These are phyloP conservation scores for Athripsodes cinereus DNA, from an alignment of 2,888 invertebrate species.

Conservation along the genomic window DNA sequence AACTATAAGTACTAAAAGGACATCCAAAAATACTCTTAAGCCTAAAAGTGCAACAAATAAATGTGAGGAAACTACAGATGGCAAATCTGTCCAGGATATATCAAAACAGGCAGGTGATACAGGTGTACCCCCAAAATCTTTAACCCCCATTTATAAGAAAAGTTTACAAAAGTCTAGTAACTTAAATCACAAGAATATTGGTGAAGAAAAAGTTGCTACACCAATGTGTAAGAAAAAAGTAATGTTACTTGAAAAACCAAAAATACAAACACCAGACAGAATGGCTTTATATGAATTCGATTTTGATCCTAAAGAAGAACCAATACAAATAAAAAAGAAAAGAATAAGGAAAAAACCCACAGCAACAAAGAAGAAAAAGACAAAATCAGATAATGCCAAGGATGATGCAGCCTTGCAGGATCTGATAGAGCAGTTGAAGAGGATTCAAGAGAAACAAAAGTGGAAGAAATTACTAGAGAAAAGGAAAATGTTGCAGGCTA, in stretches of 20 bases:
- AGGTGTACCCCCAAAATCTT: background rate
- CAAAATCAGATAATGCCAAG: background rate
- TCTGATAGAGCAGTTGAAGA: conserved; percentile 22
- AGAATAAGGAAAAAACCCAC: conserved; percentile 21
- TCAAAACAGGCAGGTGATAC: background rate
- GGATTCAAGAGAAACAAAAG: conserved; percentile 18
- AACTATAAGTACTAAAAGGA: too few species aligned
- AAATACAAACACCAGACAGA: conserved; percentile 29
- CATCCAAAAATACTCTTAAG: too few species aligned
- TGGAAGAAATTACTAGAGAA: conserved; percentile 17
- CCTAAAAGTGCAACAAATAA: conserved; percentile 12
- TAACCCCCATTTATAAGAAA: background rate
- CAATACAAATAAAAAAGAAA: conserved; percentile 37
- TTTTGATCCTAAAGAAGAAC: conserved; percentile 45
- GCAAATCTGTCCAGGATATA: background rate
- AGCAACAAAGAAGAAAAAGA: conserved; percentile 13
- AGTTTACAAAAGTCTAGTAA: background rate
- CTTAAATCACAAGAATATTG: background rate
- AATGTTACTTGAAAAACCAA: conserved; percentile 5
- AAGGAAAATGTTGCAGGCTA: conserved; percentile 7
- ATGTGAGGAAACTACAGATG: background rate
- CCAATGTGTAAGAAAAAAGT: conserved; percentile 22
- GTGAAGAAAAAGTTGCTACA: conserved; percentile 2
- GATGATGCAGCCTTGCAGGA: conserved; percentile 18
- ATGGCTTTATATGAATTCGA: conserved; percentile 47